Conservation (phyloP, 2,888 invertebrate genomes). For the Diarsia dahlii region DNA sequence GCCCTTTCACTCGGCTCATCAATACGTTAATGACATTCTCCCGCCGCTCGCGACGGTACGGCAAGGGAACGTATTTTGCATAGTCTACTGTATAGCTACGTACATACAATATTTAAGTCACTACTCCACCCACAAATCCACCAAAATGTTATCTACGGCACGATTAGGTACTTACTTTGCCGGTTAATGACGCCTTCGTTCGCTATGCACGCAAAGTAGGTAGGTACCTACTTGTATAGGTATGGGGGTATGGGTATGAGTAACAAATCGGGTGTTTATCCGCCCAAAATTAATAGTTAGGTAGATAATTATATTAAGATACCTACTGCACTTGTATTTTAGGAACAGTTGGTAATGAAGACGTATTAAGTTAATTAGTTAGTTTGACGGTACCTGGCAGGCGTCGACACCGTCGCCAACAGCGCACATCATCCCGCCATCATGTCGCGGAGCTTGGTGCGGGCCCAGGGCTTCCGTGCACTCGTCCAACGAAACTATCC, state of each 20-base stretch:
- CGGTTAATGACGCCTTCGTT: constrained; percentile 16
- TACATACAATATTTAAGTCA: not conserved
- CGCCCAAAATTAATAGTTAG: constrained; percentile 8
- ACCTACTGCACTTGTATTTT: constrained; percentile 23
- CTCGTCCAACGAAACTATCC: constrained; percentile 81
- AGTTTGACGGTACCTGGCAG: constrained; percentile 80
- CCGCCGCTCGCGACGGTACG: not conserved
- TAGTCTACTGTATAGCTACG: constrained; percentile 12
- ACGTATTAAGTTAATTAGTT: constrained; percentile 39
- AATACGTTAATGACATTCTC: constrained; percentile 22
- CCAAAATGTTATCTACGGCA: constrained; percentile 7
- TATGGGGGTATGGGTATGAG: no score
- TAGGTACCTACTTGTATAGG: not conserved
- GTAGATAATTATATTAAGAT: constrained; percentile 9
- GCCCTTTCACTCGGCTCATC: constrained; percentile 17
- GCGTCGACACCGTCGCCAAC: constrained; percentile 82
- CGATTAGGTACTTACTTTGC: constrained; percentile 7
- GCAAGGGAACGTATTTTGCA: constrained; percentile 3
- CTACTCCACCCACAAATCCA: not conserved
- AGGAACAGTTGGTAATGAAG: constrained; percentile 14
- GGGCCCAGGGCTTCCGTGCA: constrained; percentile 78
- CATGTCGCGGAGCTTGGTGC: constrained; percentile 77
- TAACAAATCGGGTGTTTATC: constrained; percentile 19
- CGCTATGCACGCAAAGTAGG: not conserved
- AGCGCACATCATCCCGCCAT: constrained; percentile 86